Evolutionary conservation across 2,113 vertebrate genomes (phyloP).

Genomic region (Paradoxurus hermaphroditus): DNA sequence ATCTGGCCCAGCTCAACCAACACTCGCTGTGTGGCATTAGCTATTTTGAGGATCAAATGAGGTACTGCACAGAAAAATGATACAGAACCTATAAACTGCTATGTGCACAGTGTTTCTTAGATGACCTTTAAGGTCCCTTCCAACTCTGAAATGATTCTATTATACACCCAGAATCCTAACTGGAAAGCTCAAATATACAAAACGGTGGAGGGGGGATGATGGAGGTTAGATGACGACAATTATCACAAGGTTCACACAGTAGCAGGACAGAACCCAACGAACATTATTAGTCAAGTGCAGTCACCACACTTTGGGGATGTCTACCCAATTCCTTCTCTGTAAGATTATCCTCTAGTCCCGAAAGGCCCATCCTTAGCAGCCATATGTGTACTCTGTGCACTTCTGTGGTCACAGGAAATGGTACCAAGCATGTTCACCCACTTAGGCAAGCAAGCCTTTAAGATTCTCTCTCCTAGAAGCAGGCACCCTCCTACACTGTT

Average conservation of each 20-base stretch:
- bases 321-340: background rate
- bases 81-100: background rate
- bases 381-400: background rate
- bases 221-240: background rate
- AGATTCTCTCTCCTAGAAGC: slow-evolving; percentile 4
- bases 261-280: background rate
- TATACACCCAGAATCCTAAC: slow-evolving; percentile 36
- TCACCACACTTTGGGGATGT: background rate
- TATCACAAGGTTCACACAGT: background rate
- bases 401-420: background rate
- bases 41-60: background rate
- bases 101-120: background rate
- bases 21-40: background rate
- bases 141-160: slow-evolving; percentile 23
- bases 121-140: slow-evolving; percentile 16
- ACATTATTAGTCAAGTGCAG: background rate
- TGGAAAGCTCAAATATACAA: slow-evolving; percentile 38
- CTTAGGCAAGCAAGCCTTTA: background rate
- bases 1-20: background rate
- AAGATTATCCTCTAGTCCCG: slow-evolving; percentile 15
- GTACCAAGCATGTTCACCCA: background rate
- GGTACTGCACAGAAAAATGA: slow-evolving; percentile 4
- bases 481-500: too few relatives aligned
- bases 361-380: background rate
- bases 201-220: background rate